Conservation (phyloP, 2,888 invertebrate species). For the Molorchus minor region DNA sequence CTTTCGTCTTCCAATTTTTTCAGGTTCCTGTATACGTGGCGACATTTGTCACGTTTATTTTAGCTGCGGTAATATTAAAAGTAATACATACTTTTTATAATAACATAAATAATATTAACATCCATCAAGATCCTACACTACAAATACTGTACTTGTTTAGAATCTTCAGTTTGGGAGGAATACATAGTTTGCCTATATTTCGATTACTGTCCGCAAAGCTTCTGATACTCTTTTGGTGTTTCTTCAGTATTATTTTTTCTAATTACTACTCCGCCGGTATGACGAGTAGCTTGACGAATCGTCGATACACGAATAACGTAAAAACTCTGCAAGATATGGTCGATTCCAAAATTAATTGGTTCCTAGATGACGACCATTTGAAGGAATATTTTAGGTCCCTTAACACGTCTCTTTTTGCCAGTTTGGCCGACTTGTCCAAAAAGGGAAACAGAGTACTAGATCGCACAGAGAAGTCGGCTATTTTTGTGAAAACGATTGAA, state of each 20-base stretch:
- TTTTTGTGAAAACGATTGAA: slow-evolving; percentile 38
- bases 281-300: slow-evolving; percentile 40
- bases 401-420: slow-evolving; percentile 22
- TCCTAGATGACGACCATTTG: background rate
- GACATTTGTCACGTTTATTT: background rate
- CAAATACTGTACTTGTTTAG: slow-evolving; percentile 8
- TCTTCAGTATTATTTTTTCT: slow-evolving; percentile 33
- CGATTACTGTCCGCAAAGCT: slow-evolving; percentile 18
- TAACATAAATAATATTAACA: background rate
- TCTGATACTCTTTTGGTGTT: slow-evolving; percentile 31
- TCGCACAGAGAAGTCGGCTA: slow-evolving; percentile 23
- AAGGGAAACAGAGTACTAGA: slow-evolving; percentile 15
- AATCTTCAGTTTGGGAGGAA: slow-evolving; percentile 15
- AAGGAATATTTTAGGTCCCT: slow-evolving; percentile 11
- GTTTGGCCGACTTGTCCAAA: slow-evolving; percentile 27
- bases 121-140: background rate
- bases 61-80: background rate
- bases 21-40: slow-evolving; percentile 17
- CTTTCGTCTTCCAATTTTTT: slow-evolving; percentile 49
- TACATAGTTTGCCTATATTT: slow-evolving; percentile 4
- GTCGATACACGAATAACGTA: slow-evolving; percentile 35
- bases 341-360: slow-evolving; percentile 32
- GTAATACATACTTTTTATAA: background rate
- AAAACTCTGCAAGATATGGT: slow-evolving; percentile 43
- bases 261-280: slow-evolving; percentile 44